Conservation (phyloP, 2,797 vertebrate genomes). For the Labroides dimidiatus region DNA sequence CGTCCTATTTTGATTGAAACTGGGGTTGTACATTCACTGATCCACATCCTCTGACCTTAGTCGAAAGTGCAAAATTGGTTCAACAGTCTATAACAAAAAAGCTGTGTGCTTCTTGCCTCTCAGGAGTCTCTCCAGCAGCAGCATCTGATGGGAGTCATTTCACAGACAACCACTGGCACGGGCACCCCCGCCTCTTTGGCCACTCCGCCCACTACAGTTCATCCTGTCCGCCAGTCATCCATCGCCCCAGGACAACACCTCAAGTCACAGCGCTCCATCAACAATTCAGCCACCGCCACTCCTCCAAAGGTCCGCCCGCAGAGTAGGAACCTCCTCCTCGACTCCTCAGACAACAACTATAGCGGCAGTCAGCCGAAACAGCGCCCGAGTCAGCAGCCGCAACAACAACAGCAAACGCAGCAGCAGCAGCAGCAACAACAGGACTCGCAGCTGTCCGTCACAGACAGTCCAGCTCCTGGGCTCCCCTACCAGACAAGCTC, state of each 20-base stretch:
- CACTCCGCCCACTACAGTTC: constrained; percentile 88
- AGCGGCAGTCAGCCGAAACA: constrained; percentile 77
- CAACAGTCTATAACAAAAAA: no score
- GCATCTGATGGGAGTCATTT: constrained; percentile 86
- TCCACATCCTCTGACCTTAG: not conserved
- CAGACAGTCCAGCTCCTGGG: constrained; percentile 86
- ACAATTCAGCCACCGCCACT: constrained; percentile 84
- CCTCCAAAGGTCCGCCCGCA: constrained; percentile 89
- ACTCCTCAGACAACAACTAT: constrained; percentile 89
- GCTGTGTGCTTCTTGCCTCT: not conserved
- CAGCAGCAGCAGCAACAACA: constrained; percentile 42
- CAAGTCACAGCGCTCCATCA: constrained; percentile 89
- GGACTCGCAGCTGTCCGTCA: constrained; percentile 78
- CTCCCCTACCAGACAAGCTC: constrained; percentile 86
- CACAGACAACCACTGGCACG: constrained; percentile 81
- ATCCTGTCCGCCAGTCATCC: constrained; percentile 81
- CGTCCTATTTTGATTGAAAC: no score
- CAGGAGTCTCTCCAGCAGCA: constrained; percentile 88
- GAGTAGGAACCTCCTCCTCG: constrained; percentile 92
- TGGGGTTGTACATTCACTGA: not conserved
- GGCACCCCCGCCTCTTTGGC: constrained; percentile 88
- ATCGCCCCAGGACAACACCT: constrained; percentile 84
- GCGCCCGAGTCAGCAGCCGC: constrained; percentile 63
- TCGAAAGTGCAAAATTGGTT: not conserved
- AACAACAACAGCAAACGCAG: constrained; percentile 15